These are phyloP conservation scores for Clitarchus hookeri DNA, from an alignment of 2,888 invertebrate species.

Conservation along the genomic window DNA sequence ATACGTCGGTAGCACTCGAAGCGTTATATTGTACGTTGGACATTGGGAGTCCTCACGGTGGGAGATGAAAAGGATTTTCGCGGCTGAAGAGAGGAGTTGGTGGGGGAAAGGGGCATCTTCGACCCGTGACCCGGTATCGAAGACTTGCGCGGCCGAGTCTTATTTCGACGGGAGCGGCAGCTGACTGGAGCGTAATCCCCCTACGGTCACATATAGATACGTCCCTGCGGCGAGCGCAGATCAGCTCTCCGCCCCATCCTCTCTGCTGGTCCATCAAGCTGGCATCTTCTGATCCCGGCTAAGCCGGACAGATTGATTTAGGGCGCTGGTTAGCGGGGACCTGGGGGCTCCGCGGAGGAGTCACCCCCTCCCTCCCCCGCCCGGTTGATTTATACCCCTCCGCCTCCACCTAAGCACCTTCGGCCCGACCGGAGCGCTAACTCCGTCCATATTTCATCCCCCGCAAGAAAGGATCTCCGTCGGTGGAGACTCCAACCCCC, in stretches of 20 bases:
- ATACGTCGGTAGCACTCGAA: no score
- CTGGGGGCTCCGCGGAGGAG: no score
- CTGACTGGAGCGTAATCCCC: no score
- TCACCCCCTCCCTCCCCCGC: neutral
- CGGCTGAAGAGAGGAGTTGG: no score
- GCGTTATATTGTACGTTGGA: no score
- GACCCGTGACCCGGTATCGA: no score
- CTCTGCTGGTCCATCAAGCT: neutral
- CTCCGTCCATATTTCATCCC: conserved; percentile 7
- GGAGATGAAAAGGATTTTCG: no score
- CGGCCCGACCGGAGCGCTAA: neutral
- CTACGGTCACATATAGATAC: no score
- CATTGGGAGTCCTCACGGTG: no score
- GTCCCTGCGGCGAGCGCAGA: neutral
- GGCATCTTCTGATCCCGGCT: neutral
- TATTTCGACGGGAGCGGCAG: no score
- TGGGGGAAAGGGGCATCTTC: no score
- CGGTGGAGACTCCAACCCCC: neutral
- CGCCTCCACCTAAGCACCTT: neutral
- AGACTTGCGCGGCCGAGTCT: no score
- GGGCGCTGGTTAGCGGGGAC: neutral
- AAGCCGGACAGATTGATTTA: conserved; percentile 14
- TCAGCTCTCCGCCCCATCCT: neutral
- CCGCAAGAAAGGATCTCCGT: neutral
- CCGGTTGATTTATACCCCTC: neutral